Conservation (phyloP, 2,888 invertebrate species). For the Macrophya annulata region DNA sequence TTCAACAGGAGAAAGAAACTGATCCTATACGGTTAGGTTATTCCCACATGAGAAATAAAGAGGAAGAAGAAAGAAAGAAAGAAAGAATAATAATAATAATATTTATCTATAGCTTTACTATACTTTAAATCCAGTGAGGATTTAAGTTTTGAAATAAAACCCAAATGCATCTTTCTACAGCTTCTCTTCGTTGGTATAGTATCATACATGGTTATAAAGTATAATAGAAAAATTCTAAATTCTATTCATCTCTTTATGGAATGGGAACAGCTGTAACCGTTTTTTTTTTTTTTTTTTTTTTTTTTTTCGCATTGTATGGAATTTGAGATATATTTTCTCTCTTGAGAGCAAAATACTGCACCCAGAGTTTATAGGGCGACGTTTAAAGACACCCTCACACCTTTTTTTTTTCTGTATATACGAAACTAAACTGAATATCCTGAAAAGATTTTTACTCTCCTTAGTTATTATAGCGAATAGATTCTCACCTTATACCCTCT, state of each 20-base stretch:
- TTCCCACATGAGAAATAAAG: background rate
- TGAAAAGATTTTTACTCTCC: slow-evolving; percentile 7
- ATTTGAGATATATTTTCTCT: slow-evolving; percentile 65
- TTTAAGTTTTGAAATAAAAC: slow-evolving; percentile 47
- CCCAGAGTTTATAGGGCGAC: background rate
- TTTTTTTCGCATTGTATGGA: slow-evolving; percentile 61
- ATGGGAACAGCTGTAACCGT: slow-evolving; percentile 67
- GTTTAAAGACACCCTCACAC: slow-evolving; percentile 50
- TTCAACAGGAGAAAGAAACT: background rate
- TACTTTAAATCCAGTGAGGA: slow-evolving; percentile 17
- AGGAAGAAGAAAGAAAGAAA: background rate
- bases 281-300: slow-evolving; percentile 64
- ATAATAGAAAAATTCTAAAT: slow-evolving; percentile 49
- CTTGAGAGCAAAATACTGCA: slow-evolving; percentile 44
- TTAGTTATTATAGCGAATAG: too few relatives aligned
- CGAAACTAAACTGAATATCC: slow-evolving; percentile 17
- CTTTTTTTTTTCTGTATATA: too few relatives aligned
- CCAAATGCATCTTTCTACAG: background rate
- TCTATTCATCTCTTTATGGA: slow-evolving; percentile 61
- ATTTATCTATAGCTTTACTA: slow-evolving; percentile 13
- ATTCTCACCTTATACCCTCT: background rate
- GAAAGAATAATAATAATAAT: background rate
- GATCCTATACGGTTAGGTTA: background rate
- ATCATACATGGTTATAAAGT: slow-evolving; percentile 1
- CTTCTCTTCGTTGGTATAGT: background rate